Evolutionary conservation across 2,888 invertebrate species (phyloP), one percentile per base, ranked within the genome.

Genomic region (Heliconius erato): DNA sequence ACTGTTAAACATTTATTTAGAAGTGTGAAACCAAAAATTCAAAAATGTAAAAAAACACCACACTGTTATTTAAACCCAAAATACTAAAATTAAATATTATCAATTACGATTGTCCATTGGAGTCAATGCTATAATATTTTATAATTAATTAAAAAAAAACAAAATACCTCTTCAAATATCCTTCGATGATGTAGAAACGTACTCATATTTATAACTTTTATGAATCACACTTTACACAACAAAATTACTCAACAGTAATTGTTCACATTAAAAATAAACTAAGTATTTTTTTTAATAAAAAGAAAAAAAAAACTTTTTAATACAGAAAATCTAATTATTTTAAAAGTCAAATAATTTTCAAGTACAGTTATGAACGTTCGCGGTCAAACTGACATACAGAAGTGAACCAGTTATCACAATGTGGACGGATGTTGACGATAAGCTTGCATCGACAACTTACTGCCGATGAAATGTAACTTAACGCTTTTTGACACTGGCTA

Each of bases 91-190:
- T 9, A 40, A 40, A 40, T 40, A 40, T 9, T 40, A 40, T 9
- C 35, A 9, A 40, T 40, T 40, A 40, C 9, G 35, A 40, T 40
- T 35, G 35, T 35, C 9, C 35, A 7, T 9, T 35, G 9, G 0
- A 35, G 35, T 40, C 35, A 40, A 9, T 40, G 1, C 9, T 9
- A 40, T 3, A 32, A 40, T 40, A 40, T 40, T 40, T 40, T 40
- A 40, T 40, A 40, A 9, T 40, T 40, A 9, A 40, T 14, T 32
- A 32, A 49, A 49, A 59, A 23, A 23, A 59, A 59, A 63, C 0
- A 35, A 65, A 65, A 80, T 81, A 94, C 94, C 89, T 93, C 92
- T 85, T 94, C 94, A 85, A 94, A 94, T 84, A 94, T 86, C 69
- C 89, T 90, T 44, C 90, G 88, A 44, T 91, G 87, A 40, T 91